These are phyloP conservation scores for Hemibates koningsi DNA, from an alignment of 2,113 vertebrate genomes.

Conservation along the genomic window DNA sequence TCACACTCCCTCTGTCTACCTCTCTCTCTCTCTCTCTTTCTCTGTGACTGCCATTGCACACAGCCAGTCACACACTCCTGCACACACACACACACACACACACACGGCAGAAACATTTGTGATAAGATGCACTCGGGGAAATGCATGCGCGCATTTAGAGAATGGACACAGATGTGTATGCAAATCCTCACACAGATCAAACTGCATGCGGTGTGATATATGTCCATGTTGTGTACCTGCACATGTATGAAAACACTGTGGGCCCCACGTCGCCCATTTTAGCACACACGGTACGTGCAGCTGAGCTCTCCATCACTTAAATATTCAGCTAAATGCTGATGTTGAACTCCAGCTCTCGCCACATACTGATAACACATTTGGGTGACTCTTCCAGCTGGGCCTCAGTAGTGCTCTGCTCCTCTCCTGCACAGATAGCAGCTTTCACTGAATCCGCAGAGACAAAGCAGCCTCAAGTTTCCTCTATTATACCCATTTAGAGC, in stretches of 20 bases:
- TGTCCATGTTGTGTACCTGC: background rate
- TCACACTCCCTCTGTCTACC: background rate
- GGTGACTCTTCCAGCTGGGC: constrained; percentile 55
- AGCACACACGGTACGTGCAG: background rate
- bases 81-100: background rate
- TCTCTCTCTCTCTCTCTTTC: constrained; percentile 12
- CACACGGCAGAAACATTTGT: background rate
- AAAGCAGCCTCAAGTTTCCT: constrained; percentile 54
- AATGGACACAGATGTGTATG: constrained; percentile 11
- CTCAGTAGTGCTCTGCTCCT: constrained; percentile 27
- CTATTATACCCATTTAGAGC: constrained; percentile 50
- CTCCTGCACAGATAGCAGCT: constrained; percentile 55
- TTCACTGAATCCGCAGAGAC: constrained; percentile 54
- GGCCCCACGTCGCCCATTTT: background rate
- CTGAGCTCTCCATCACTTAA: constrained; percentile 22
- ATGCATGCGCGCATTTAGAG: background rate
- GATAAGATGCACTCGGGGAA: constrained; percentile 25
- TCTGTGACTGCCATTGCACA: constrained; percentile 8
- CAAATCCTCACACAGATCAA: background rate
- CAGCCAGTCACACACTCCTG: constrained; percentile 3
- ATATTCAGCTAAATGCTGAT: constrained; percentile 46
- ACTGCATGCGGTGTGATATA: background rate
- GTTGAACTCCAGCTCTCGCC: constrained; percentile 36
- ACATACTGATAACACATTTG: constrained; percentile 48
- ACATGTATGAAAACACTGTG: background rate